These are phyloP conservation scores for Hydrocynus forskahlii DNA, from an alignment of 2,797 vertebrate genomes.

Conservation along the genomic window DNA sequence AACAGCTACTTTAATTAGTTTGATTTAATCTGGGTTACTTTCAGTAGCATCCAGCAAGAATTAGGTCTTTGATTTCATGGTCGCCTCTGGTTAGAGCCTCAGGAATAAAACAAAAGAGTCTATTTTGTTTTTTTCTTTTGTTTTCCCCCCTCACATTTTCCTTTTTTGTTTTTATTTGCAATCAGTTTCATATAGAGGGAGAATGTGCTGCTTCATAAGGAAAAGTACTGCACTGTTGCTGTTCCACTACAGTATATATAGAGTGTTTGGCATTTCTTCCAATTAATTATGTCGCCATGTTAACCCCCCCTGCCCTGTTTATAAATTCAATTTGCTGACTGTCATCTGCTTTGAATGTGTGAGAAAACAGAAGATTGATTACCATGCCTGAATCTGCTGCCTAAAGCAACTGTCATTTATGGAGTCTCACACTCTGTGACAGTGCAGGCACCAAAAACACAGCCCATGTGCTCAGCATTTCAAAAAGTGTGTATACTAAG, in stretches of 20 bases:
- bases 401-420: conserved; percentile 64
- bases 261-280: conserved; percentile 63
- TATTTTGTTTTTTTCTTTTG: conserved; percentile 54
- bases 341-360: conserved; percentile 66
- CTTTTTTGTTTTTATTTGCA: conserved; percentile 56
- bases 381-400: conserved; percentile 62
- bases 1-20: conserved; percentile 83
- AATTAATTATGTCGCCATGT: conserved; percentile 69
- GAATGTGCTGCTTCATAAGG: conserved; percentile 53
- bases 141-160: not conserved
- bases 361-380: conserved; percentile 73
- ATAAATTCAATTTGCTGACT: conserved; percentile 71
- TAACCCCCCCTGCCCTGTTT: conserved; percentile 55
- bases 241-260: conserved; percentile 51
- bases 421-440: conserved; percentile 52
- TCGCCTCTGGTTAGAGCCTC: conserved; percentile 74
- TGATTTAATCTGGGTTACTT: conserved; percentile 81
- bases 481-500: conserved; percentile 66
- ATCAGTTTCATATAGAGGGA: conserved; percentile 53
- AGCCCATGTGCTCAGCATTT: conserved; percentile 64
- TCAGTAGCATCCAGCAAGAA: conserved; percentile 74
- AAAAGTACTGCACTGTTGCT: conserved; percentile 49
- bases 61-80: conserved; percentile 78
- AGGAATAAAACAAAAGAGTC: conserved; percentile 69
- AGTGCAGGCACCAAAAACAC: conserved; percentile 51